phyloP scores from a whole-genome alignment of 2,888 invertebrate genomes.

The Trypoxylon attenuatum region DNA sequence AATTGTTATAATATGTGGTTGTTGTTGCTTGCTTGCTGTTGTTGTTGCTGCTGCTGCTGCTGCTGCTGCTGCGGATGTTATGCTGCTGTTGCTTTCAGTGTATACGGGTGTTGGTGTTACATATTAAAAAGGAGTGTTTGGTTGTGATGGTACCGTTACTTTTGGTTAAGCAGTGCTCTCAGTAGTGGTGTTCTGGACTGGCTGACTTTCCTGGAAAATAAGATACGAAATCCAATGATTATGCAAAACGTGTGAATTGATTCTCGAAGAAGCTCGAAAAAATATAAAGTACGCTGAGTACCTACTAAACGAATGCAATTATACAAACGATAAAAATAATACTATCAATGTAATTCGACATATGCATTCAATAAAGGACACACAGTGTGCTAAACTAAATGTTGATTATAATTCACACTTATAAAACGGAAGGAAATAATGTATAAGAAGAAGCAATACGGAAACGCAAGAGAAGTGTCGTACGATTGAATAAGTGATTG shows the following conservation, averaged over 20 bases:
- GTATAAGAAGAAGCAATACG: background rate
- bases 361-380: too few relatives aligned
- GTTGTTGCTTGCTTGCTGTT: slow-evolving; percentile 16
- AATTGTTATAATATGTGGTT: slow-evolving; percentile 48
- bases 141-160: slow-evolving; percentile 53
- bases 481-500: too few relatives aligned
- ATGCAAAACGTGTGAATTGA: too few relatives aligned
- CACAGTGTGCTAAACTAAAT: too few relatives aligned
- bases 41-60: slow-evolving; percentile 16
- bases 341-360: too few relatives aligned
- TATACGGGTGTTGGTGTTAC: slow-evolving; percentile 65
- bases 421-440: too few relatives aligned
- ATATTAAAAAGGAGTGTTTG: slow-evolving; percentile 58
- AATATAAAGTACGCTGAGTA: too few relatives aligned
- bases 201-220: slow-evolving; percentile 76
- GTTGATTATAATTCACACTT: too few relatives aligned
- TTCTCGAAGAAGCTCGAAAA: too few relatives aligned
- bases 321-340: too few relatives aligned
- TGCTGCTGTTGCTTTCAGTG: slow-evolving; percentile 52
- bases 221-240: background rate
- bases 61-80: slow-evolving; percentile 37
- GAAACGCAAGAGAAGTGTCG: background rate
- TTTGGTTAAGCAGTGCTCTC: slow-evolving; percentile 78
- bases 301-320: background rate
- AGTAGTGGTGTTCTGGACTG: slow-evolving; percentile 79